Evolutionary conservation across 2,797 vertebrate genomes (phyloP), one percentile per base, ranked within the genome.

Genomic region (Siniperca undulata): DNA sequence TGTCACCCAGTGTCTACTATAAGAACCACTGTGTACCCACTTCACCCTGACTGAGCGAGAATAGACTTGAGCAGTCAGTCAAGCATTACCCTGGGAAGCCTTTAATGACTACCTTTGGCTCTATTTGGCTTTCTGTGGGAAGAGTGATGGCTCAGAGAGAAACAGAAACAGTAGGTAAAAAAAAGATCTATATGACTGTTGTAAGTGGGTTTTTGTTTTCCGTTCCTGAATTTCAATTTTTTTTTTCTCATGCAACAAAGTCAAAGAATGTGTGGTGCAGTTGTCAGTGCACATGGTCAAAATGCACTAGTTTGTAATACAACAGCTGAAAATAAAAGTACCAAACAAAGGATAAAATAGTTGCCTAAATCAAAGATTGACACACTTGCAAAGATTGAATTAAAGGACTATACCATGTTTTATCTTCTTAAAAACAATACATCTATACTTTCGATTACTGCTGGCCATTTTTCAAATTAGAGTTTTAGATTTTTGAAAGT

Each of bases 71-170:
- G 84, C 81, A 76, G 56, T 81, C 81, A 87, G 89, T 91, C 84
- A 87, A 89, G 88, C 88, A 3, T 86, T 78, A 74, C 89, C 80
- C 86, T 77, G 77, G 80, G 88, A 89, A 93, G 88, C 91, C 91
- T 58, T 76, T 94, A 95, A 95, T 95, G 88, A 95, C 86, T 82
- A 91, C 86, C 85, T 88, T 73, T 42, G 22, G 71, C 81, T 92
- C 77, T 70, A 66, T 88, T 91, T 91, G 83, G 64, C 86, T 88
- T 87, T 86, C 80, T 90, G 91, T 85, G 91, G 85, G 86, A 78
- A 91, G 76, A 86, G 53, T 46, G 81, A 88, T 66, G 83, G 76
- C 82, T 84, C 74, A 62, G 34, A 85, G 24, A 62, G 78, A 87
- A 81, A 92, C 83, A 66, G 80, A 88, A 74, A 85, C 70, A 83